Evolutionary conservation across 1,140 invertebrate genomes (phyloP), one percentile per base, ranked within the genome.

Genomic region (Teleogryllus occipitalis): DNA sequence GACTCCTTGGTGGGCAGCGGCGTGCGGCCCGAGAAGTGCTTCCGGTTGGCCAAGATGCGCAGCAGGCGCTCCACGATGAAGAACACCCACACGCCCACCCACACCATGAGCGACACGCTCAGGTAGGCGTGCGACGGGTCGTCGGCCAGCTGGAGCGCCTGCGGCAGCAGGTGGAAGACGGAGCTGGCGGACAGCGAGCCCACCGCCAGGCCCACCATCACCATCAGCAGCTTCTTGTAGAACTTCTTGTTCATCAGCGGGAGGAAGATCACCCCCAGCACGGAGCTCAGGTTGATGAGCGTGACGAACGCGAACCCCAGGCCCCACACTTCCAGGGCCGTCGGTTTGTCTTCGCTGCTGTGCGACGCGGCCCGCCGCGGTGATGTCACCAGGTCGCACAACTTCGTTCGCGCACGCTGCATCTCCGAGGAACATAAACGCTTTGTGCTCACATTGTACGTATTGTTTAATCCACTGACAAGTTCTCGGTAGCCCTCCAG

Each of bases 141-240:
- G 47, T 82, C 77, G n/a, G 83, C 81, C 79, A 83, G 80, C 39
- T 65, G 46, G 75, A 72, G 80, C 82, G 87, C 90, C 85, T 91
- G 89, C 15, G 91, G 91, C 21, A 92, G 87, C 12, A 92, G 87
- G 82, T 91, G 89, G 81, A 93, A 89, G 47, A 91, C 84, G 8
- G 89, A 88, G 81, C 88, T 91, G 14, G 89, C 90, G 49, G 87
- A 87, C 21, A 92, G 85, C 74, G 89, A 91, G 7, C 91, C 91
- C n/a, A 92, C 90, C 27, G 91, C 92, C 27, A 92, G 84, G 10
- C 90, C 90, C 78, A 92, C 87, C 82, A 92, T 86, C 65, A 89
- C 86, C 39, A 89, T 90, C 22, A 93, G 84, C n/a, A 92, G 82
- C 79, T 87, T 83, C 79, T 90, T 87, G 84, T 91, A 92, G 72